Base-by-base conservation (phyloP, 53 echinoderm and acorn worm species). In the Echinometra lucunter region DNA sequence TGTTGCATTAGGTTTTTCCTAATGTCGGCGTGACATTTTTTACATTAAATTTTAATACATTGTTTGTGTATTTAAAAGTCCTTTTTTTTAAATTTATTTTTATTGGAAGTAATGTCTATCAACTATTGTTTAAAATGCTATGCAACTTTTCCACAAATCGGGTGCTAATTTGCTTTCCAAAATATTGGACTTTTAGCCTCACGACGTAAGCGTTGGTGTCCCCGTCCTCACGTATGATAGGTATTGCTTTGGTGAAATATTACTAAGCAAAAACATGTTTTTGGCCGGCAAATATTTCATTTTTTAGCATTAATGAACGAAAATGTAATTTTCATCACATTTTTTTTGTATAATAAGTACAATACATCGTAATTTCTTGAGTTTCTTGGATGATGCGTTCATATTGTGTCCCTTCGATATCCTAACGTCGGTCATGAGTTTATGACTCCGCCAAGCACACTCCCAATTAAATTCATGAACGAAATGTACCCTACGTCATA, bases 11-110 rank as follows among this genome's bases (percentile, higher is more conserved):
- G 74, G 74, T 74, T 74, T 74, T 74, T 74, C 74, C 74, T 74
- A 74, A 74, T 74, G 74, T 74, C 74, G 74, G 74, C 74, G 74
- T 74, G 74, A 74, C 74, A 74, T 74, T 74, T 74, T 74, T 74
- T 74, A 74, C 74, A 74, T 74, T 74, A 74, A 74, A 74, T 74
- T 8, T 74, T 74, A 74, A 74, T 74, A 74, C 74, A 74, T 74
- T 74, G 74, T 74, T 74, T 74, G 74, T 74, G 74, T 74, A 74
- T 74, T 74, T 74, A 74, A 12, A 74, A 74, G 74, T 74, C 74
- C 74, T 74, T 74, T 21, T 12, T 74, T 74, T 74, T 74, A 12
- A n/a, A 74, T 74, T 74, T 74, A 74, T 74, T 74, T 74, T 74
- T 74, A 74, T 74, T 74, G 74, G 74, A 74, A 74, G 74, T 74